Conservation (phyloP, 2,888 invertebrate genomes). For the Acanthosoma haemorrhoidale region DNA sequence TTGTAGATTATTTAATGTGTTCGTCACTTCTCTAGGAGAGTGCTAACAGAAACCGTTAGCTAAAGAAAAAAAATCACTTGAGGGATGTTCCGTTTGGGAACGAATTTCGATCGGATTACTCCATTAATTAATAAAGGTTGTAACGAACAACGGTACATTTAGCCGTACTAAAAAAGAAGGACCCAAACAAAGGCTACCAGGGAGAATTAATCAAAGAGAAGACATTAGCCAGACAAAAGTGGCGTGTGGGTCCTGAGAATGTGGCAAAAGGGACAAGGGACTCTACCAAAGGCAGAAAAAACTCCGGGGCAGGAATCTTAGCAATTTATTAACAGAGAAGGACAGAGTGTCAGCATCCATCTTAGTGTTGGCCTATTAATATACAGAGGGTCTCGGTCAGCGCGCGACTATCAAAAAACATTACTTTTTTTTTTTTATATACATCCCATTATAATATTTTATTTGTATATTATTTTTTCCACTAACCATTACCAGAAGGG, state of each 20-base stretch:
- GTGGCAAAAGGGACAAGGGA: background rate
- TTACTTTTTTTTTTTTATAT: background rate
- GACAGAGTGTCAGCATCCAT: conserved; percentile 14
- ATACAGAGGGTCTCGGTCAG: background rate
- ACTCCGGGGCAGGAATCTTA: background rate
- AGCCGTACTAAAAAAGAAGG: background rate
- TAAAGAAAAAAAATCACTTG: too few relatives aligned
- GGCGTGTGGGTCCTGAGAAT: background rate
- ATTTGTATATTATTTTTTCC: background rate
- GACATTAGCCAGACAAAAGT: background rate
- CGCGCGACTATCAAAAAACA: conserved; percentile 12
- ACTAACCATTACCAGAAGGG: too few relatives aligned
- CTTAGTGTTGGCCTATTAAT: background rate
- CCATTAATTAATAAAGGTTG: too few relatives aligned
- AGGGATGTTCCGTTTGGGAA: too few relatives aligned
- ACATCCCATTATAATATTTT: too few relatives aligned
- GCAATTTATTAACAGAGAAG: conserved; percentile 8
- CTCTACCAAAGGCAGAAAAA: background rate
- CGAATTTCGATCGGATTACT: too few relatives aligned
- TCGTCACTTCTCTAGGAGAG: too few relatives aligned
- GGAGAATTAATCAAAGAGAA: background rate
- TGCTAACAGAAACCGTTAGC: too few relatives aligned
- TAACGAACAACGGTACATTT: too few relatives aligned
- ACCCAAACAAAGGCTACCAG: background rate
- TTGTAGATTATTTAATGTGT: too few relatives aligned